Base-by-base conservation (phyloP, 2,113 vertebrate species). In the Psephotus haematonotus region DNA sequence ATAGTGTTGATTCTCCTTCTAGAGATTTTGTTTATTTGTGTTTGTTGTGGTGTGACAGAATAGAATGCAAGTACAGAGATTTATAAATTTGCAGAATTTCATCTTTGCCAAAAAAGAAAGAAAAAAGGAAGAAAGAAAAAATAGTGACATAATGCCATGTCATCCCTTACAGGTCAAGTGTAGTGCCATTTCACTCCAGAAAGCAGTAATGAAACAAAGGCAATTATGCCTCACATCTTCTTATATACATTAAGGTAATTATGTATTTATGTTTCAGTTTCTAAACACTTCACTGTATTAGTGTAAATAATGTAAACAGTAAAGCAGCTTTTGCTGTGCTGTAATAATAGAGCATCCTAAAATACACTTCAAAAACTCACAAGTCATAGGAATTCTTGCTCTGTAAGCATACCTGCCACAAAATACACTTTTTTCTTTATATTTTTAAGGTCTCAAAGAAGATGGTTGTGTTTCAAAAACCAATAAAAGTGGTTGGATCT, bases 131-230 rank as follows among this genome's bases (percentile, higher is more conserved):
- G 3, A 25, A 46, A 52, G 6, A 28, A 14, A n/a, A 50, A 17
- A 1, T 31, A 43, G 14, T n/a, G 4, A 15, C 3, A 8, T 24
- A 22, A 7, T 57, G 17, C 1, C 17, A 49, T 33, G 14, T 0
- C 13, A 63, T 24, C 19, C 5, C 3, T 62, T 75, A 69, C 1
- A 6, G 17, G 3, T 52, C 37, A 29, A 5, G 16, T 43, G 39
- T 59, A 49, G 0, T 29, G 10, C 25, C 4, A 3, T 55, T 63
- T 39, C 35, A 31, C 8, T 69, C 3, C 11, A 57, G 33, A 43
- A 87, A 82, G 11, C 1, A 64, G 22, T 11, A 79, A 9, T 8
- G 22, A 80, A 70, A 37, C 5, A 77, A 77, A 46, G 5, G 3
- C 11, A 65, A 50, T 76, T 39, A 39, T 24, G 5, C 46, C 11